Percentiles rank a stretch among this genome's conserved stretches.
Evolutionary conservation across 92 coral and sea anemone species (phyloP).

Genomic region (Metridium senile): DNA sequence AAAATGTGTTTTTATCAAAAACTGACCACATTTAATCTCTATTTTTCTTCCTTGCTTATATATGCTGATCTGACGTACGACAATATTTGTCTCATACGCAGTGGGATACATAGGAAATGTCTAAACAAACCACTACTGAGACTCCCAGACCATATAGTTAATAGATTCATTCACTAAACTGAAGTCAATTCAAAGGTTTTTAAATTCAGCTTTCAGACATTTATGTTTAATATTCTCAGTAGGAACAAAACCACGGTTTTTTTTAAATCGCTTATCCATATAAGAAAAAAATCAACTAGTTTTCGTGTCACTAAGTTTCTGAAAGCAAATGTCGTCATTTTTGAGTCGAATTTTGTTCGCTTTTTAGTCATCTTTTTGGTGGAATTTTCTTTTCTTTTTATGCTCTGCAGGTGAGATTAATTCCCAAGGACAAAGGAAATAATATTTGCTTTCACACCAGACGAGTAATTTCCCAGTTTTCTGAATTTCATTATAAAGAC

Average conservation of each 20-base stretch:
- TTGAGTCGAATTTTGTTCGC: too few species aligned
- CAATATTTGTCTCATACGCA: not conserved
- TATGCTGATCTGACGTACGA: too few species aligned
- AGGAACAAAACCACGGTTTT: not conserved
- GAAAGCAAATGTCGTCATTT: too few species aligned
- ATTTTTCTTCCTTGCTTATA: too few species aligned
- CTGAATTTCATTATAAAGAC: conserved; percentile 2
- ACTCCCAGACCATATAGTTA: not conserved
- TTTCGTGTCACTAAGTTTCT: too few species aligned
- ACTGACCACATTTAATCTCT: too few species aligned
- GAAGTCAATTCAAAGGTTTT: not conserved
- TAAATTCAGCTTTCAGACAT: too few species aligned
- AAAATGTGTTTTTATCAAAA: too few species aligned
- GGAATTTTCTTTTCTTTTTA: not conserved
- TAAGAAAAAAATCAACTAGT: too few species aligned
- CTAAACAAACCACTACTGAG: not conserved
- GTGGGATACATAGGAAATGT: not conserved
- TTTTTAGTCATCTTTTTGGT: not conserved
- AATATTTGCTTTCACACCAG: not conserved
- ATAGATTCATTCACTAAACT: not conserved
- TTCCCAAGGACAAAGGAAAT: not conserved
- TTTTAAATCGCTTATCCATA: not conserved
- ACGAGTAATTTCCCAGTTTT: not conserved
- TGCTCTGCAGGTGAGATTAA: not conserved
- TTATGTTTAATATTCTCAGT: not conserved